These are phyloP conservation scores for Chelonus insularis DNA, from an alignment of 1,140 invertebrate genomes.

Conservation along the genomic window DNA sequence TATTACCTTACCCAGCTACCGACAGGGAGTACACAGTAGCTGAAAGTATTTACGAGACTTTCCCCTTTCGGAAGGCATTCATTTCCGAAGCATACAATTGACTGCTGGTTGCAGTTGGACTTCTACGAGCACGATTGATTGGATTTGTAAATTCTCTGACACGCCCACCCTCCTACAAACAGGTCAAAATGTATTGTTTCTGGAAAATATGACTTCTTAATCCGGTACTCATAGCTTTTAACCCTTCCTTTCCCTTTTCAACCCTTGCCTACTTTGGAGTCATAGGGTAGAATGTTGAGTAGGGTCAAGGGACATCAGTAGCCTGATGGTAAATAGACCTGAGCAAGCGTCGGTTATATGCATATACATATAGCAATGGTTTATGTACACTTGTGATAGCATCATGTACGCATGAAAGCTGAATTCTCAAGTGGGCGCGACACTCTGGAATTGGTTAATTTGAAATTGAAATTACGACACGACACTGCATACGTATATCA, in stretches of 20 bases:
- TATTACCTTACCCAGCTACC: too few relatives aligned
- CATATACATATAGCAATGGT: too few relatives aligned
- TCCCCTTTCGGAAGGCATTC: not conserved
- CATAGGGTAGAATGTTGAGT: too few relatives aligned
- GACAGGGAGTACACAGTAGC: not conserved
- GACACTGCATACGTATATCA: not conserved
- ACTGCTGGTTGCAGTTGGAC: not conserved
- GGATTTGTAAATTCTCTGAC: slow-evolving; percentile 5
- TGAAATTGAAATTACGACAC: slow-evolving; percentile 39
- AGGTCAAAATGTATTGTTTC: too few relatives aligned
- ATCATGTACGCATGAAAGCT: not conserved
- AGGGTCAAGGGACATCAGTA: too few relatives aligned
- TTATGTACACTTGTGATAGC: not conserved
- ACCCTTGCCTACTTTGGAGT: too few relatives aligned
- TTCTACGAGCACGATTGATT: not conserved
- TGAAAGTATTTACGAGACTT: not conserved
- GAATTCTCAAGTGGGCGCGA: not conserved
- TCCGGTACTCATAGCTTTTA: too few relatives aligned
- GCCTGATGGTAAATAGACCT: too few relatives aligned
- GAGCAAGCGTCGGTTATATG: too few relatives aligned
- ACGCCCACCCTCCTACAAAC: too few relatives aligned
- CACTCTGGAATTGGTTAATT: slow-evolving; percentile 33
- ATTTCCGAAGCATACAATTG: slow-evolving; percentile 1
- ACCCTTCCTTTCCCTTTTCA: too few relatives aligned
- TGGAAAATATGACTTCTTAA: too few relatives aligned